Percentiles rank a stretch among this genome's conserved stretches.
These are phyloP conservation scores for Vollenhovia emeryi DNA, from an alignment of 1,140 invertebrate species.

Conservation along the genomic window DNA sequence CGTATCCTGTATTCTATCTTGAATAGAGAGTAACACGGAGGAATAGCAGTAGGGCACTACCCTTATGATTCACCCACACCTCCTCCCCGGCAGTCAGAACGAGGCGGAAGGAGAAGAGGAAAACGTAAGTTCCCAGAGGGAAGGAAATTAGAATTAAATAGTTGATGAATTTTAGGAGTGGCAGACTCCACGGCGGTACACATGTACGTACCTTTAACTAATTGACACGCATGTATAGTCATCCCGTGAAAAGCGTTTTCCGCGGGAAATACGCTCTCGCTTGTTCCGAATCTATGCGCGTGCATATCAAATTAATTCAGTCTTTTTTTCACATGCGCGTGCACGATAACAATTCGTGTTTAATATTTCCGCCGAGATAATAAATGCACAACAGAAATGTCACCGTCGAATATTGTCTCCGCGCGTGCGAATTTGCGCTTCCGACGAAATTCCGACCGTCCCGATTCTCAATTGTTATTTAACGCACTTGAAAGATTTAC, in stretches of 20 bases:
- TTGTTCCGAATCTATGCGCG: slow-evolving; percentile 29
- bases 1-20: slow-evolving; percentile 33
- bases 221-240: slow-evolving; percentile 65
- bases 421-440: neutral
- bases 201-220: slow-evolving; percentile 67
- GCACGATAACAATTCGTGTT: slow-evolving; percentile 2
- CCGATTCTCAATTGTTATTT: slow-evolving; percentile 12
- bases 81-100: slow-evolving; percentile 41
- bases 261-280: slow-evolving; percentile 13
- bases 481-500: neutral
- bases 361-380: slow-evolving; percentile 27
- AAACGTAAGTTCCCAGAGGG: slow-evolving; percentile 69
- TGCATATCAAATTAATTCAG: slow-evolving; percentile 35
- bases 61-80: slow-evolving; percentile 39
- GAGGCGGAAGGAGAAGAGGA: slow-evolving; percentile 51
- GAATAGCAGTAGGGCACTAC: slow-evolving; percentile 50
- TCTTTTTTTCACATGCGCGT: neutral
- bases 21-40: slow-evolving; percentile 55
- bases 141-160: slow-evolving; percentile 82
- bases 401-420: neutral
- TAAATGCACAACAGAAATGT: neutral
- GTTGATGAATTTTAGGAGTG: slow-evolving; percentile 81
- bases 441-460: neutral
- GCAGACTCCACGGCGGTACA: slow-evolving; percentile 61
- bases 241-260: slow-evolving; percentile 58